Base-by-base conservation (phyloP, 1,140 invertebrate genomes). In the Heliconius eleuchia region DNA sequence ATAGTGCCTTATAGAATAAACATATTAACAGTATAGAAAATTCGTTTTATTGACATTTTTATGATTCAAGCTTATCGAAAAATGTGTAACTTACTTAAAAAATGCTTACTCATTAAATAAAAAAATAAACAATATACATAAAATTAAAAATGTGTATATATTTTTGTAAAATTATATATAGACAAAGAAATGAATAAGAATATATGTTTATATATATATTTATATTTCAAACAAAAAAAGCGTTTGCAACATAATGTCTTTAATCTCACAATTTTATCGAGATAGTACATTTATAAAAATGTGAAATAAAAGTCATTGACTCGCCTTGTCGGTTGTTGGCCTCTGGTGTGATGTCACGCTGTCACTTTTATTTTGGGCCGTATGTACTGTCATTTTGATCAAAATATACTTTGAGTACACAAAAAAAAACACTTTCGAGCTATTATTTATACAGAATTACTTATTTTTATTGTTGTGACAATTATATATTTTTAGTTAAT, bases 311-410 rank as follows among this genome's bases (percentile, higher is more conserved):
- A 79, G 66, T 80, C 79, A 76, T 76, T 70, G 79, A 72, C 71
- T 71, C 46, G 55, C 55, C 79, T 80, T 77, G 75, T 74, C 75
- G 81, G 81, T 80, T 76, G 71, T 42, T 71, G 81, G 80, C 78
- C 78, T 76, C 23, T 80, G 46, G 71, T 75, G 81, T 84, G 86
- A 89, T 88, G 87, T 86, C 88, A 87, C 80, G 60, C 85, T 89
- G 88, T 91, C 89, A 91, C 89, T 91, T 91, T 91, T 91, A 88
- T 91, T 90, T 89, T 89, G 89, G 87, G 87, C 85, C 82, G 85
- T 82, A 84, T 86, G 84, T 83, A 83, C 50, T 77, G 74, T 73
- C 79, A 71, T 57, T 80, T 80, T 77, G 74, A 74, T 76, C 76
- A 27, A 60, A 75, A 75, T 76, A 73, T 55, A 60, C 57, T 78